A percentile compares a stretch with the other conserved stretches of the same genome.
phyloP scores from a whole-genome alignment of 2,113 vertebrate genomes.

The Labeo rohita region DNA sequence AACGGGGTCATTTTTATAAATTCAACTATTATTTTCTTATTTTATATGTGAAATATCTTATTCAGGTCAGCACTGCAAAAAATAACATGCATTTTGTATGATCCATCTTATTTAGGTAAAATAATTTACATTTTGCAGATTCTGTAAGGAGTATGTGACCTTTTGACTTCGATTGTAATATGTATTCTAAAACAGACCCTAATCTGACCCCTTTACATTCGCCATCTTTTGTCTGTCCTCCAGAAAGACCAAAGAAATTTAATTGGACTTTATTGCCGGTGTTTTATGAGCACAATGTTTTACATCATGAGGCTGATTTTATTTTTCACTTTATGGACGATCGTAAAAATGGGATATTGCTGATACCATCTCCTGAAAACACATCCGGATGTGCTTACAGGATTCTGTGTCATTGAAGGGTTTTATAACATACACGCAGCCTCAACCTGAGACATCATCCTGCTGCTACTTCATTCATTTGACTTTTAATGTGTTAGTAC shows the following conservation, averaged over 20 bases:
- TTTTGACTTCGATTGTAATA: no score
- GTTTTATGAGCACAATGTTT: slow-evolving; percentile 16
- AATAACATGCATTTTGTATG: no score
- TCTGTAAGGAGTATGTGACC: no score
- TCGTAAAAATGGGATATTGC: slow-evolving; percentile 9
- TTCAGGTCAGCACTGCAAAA: no score
- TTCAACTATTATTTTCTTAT: no score
- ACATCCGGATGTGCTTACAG: not conserved
- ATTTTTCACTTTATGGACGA: slow-evolving; percentile 1
- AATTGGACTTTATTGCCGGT: not conserved
- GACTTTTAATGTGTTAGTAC: not conserved
- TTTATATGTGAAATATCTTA: no score
- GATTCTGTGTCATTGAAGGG: not conserved
- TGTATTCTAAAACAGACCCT: not conserved
- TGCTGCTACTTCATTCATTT: not conserved
- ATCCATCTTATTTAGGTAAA: no score
- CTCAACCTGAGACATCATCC: not conserved
- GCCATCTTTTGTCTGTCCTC: not conserved
- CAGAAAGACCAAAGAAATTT: not conserved
- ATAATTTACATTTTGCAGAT: no score
- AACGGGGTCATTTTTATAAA: no score
- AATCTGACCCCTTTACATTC: not conserved
- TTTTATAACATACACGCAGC: not conserved
- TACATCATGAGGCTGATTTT: not conserved
- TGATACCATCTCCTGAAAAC: not conserved